Percentiles rank a stretch among this genome's conserved stretches.
phyloP scores from a whole-genome alignment of 1,140 invertebrate species.

The Globodera rostochiensis region DNA sequence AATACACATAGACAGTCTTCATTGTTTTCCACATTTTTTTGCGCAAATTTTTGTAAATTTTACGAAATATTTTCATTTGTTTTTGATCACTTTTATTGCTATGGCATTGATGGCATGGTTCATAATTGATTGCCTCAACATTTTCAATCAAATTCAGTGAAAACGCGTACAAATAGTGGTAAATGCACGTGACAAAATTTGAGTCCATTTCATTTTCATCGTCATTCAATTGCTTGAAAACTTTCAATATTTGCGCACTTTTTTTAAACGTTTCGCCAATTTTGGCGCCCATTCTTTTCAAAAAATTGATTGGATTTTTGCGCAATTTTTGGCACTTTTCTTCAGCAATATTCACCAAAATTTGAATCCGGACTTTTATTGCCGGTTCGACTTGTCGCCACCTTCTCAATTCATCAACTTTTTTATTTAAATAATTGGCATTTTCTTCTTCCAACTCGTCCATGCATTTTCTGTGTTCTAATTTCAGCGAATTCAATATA shows the following conservation, averaged over 20 bases:
- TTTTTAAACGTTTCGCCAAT: neutral
- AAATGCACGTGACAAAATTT: neutral
- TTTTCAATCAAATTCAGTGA: neutral
- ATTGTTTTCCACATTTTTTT: neutral
- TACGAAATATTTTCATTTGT: neutral
- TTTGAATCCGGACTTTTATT: neutral
- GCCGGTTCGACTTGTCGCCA: neutral
- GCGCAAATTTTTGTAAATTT: neutral
- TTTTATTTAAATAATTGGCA: neutral
- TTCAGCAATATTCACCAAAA: neutral
- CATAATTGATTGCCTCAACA: neutral
- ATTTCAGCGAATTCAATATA: neutral
- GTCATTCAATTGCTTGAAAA: too few species aligned
- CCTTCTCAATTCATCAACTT: neutral
- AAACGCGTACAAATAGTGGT: neutral
- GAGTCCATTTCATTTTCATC: too few species aligned
- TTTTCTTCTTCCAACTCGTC: neutral
- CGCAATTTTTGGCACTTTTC: neutral
- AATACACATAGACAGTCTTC: neutral
- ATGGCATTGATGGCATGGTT: neutral
- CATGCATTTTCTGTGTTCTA: neutral
- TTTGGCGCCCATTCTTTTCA: neutral
- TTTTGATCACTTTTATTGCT: neutral
- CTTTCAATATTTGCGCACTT: too few species aligned
- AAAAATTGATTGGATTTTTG: neutral